Percentiles rank a stretch among this genome's conserved stretches.
Conservation (phyloP, 1,140 invertebrate genomes). For the Orchestia grillus region DNA sequence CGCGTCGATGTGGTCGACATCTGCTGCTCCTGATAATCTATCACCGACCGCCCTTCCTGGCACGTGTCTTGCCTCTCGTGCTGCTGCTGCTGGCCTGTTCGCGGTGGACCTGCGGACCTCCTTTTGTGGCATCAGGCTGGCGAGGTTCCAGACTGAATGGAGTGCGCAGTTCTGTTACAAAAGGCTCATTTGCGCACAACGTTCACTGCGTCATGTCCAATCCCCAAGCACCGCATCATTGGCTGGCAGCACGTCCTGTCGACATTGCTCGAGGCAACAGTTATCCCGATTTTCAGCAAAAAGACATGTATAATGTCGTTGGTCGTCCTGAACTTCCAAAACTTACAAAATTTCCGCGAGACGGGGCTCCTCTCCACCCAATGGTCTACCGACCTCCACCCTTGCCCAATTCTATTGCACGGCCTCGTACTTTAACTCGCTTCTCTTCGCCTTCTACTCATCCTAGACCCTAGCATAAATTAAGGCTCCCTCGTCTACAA, state of each 20-base stretch:
- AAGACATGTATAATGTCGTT: neutral
- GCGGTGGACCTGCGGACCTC: neutral
- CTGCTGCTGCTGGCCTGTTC: neutral
- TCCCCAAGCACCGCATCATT: neutral
- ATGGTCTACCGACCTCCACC: conserved; percentile 27
- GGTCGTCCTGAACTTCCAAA: neutral
- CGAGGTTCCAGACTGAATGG: neutral
- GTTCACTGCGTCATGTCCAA: neutral
- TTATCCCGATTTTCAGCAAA: neutral
- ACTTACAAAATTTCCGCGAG: neutral
- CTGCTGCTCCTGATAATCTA: conserved; percentile 42
- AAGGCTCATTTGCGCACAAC: neutral
- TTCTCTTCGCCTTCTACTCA: conserved; percentile 49
- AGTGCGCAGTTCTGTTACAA: neutral
- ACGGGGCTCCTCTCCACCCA: neutral
- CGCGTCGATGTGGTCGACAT: neutral
- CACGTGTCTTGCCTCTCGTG: neutral
- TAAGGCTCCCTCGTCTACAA: conserved; percentile 1
- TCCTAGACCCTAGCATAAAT: conserved; percentile 29
- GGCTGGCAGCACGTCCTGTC: neutral
- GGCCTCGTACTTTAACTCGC: conserved; percentile 24
- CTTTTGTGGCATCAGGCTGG: neutral
- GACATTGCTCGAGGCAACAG: neutral
- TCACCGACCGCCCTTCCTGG: neutral
- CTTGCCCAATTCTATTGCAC: conserved; percentile 48